Evolutionary conservation across 2,797 vertebrate species (phyloP), one percentile per base, ranked within the genome.

Genomic region (Cygnus olor): DNA sequence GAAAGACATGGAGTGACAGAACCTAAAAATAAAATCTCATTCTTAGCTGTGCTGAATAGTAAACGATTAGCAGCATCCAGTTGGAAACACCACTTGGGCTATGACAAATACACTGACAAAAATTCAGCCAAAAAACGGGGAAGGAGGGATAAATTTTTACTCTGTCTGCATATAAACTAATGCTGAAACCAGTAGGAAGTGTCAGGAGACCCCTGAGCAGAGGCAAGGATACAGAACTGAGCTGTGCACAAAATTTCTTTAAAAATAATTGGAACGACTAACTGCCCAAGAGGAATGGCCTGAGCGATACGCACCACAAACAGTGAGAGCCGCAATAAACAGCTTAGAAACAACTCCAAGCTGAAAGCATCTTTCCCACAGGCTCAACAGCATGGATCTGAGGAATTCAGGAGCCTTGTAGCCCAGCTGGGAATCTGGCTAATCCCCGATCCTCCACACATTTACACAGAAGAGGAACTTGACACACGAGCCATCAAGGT

Each of bases 31-130:
- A 96, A 92, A 94, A 94, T 81, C 63, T 92, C 84, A 38, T 90
- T 92, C 73, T 86, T 94, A 88, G 86, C 87, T 83, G 72, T 80
- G 85, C 76, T 85, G 90, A 94, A 94, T 90, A 92, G 88, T 92
- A 96, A 97, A 90, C 42, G 68, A 92, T 97, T 90, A 96, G 69
- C 79, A 83, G 81, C 95, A 94, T 92, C 90, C 91, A 92, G 86
- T 88, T 94, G 92, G 93, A 94, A 95, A 94, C 47, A 70, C 63
- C 72, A 79, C 92, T 93, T 80, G 91, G 81, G 88, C 81, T 92
- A 57, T 88, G 81, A 97, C 89, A 95, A 94, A 83, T 68, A 90
- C 34, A 83, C 84, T 83, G 90, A 92, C 38, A 76, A 88, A 89
- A 79, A 88, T 14, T 27, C 72, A 78, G 68, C 76, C 63, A 83